Evolutionary conservation across 1,140 invertebrate species (phyloP).

Genomic region (Campodea augens): DNA sequence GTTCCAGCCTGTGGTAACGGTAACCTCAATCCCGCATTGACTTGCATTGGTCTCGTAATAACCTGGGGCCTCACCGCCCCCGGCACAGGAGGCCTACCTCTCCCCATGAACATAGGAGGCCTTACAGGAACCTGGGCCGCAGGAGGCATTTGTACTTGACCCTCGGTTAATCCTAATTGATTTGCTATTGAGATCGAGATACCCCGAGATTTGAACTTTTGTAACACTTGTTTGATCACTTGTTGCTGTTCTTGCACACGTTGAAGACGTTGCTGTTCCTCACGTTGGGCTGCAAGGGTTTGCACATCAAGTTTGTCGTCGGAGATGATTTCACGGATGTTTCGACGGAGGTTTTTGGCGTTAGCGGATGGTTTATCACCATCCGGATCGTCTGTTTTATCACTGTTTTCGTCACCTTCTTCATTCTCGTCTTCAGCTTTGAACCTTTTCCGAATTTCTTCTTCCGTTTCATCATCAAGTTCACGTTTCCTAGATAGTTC

Average conservation of each 20-base stretch:
- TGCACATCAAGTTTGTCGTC: slow-evolving; percentile 79
- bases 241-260: slow-evolving; percentile 67
- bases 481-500: too few species aligned
- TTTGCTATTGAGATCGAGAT: not conserved
- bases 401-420: slow-evolving; percentile 10
- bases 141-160: too few species aligned
- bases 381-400: slow-evolving; percentile 13
- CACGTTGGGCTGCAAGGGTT: slow-evolving; percentile 75
- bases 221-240: slow-evolving; percentile 28
- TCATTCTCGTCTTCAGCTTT: slow-evolving; percentile 13
- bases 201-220: slow-evolving; percentile 1
- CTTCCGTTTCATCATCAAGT: slow-evolving; percentile 11
- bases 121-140: too few species aligned
- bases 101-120: too few species aligned
- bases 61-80: too few species aligned
- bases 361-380: slow-evolving; percentile 34
- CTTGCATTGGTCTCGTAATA: too few species aligned
- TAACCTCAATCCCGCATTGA: too few species aligned
- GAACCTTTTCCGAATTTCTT: slow-evolving; percentile 13
- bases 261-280: slow-evolving; percentile 69
- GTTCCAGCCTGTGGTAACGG: too few species aligned
- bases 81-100: too few species aligned
- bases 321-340: slow-evolving; percentile 79
- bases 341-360: slow-evolving; percentile 48
- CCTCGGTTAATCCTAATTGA: too few species aligned